phyloP scores from a whole-genome alignment of 2,797 vertebrate genomes.

The Myoxocephalus aenaeus region DNA sequence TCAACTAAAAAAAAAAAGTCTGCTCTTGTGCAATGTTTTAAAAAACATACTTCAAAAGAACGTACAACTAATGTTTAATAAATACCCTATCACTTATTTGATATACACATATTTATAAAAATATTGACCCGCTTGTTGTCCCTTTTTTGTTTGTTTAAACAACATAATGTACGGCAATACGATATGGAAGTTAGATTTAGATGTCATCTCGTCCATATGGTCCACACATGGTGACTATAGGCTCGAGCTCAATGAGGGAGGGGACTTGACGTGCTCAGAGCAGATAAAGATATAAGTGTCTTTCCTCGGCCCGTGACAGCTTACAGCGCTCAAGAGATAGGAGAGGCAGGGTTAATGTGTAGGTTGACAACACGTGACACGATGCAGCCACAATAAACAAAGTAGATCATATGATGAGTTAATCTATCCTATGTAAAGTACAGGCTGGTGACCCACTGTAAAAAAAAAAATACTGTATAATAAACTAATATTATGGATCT shows the following conservation, averaged over 20 bases:
- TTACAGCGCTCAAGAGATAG: constrained; percentile 11
- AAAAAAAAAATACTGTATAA: neutral
- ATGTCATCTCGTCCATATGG: neutral
- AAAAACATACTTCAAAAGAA: neutral
- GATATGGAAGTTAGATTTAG: neutral
- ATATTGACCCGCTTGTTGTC: neutral
- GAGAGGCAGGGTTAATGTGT: constrained; percentile 3
- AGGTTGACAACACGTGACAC: constrained; percentile 21
- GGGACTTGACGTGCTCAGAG: constrained; percentile 38
- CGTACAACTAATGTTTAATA: neutral
- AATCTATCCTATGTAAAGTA: neutral
- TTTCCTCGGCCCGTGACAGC: constrained; percentile 18
- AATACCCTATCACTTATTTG: neutral
- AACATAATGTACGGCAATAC: neutral
- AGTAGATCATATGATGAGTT: constrained; percentile 15
- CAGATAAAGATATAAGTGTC: constrained; percentile 61
- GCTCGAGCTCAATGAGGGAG: constrained; percentile 49
- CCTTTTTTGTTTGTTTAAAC: neutral
- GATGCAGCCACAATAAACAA: constrained; percentile 3
- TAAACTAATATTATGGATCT: neutral
- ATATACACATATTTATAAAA: neutral
- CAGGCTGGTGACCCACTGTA: neutral
- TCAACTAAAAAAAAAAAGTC: neutral
- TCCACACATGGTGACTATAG: constrained; percentile 2
- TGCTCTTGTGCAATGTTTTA: neutral